Evolutionary conservation across 2,888 invertebrate genomes (phyloP).

Genomic region (Rambutsinella grinnellia): DNA sequence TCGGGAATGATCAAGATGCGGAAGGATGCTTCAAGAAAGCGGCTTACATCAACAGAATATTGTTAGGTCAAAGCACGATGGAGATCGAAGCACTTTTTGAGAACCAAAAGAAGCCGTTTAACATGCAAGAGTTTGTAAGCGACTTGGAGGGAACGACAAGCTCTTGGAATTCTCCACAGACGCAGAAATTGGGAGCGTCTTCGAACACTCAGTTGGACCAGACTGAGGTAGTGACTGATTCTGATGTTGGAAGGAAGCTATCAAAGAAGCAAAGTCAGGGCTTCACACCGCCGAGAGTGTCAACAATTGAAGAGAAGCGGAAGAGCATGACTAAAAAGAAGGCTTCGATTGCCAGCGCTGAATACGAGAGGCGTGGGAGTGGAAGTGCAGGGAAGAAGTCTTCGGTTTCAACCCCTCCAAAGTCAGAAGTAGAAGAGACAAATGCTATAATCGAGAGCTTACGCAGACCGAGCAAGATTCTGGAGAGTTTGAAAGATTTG

Average conservation of each 20-base stretch:
- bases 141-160: constrained; percentile 11
- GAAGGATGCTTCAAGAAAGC: constrained; percentile 58
- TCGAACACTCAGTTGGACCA: not conserved
- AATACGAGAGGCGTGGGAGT: not conserved
- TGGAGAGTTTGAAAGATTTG: constrained; percentile 28
- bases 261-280: not conserved
- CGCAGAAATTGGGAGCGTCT: not conserved
- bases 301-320: not conserved
- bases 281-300: not conserved
- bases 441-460: not conserved
- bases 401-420: not conserved
- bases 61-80: constrained; percentile 23
- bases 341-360: not conserved
- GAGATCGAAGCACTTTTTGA: constrained; percentile 32
- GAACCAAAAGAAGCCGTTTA: constrained; percentile 14
- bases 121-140: constrained; percentile 16
- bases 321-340: not conserved
- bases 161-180: not conserved
- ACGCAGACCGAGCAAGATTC: not conserved
- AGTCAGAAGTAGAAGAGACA: not conserved
- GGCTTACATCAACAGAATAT: constrained; percentile 27
- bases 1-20: constrained; percentile 50
- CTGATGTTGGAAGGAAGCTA: not conserved
- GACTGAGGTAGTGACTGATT: not conserved
- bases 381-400: not conserved